phyloP scores from a whole-genome alignment of 2,797 vertebrate genomes.

The Sphenodon punctatus region DNA sequence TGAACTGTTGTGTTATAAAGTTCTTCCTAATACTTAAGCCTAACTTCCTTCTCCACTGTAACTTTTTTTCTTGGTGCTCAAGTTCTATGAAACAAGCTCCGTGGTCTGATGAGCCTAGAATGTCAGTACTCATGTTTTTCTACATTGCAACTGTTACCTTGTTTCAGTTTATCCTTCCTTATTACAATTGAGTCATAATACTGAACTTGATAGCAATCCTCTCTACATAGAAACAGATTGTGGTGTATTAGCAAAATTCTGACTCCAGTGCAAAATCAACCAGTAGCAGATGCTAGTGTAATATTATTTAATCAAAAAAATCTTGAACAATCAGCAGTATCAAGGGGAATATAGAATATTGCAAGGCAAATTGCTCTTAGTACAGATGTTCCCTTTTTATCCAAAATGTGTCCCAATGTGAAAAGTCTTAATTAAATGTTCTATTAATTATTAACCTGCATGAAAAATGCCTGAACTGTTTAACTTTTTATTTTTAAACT shows the following conservation, averaged over 20 bases:
- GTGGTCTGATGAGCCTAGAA: too few relatives aligned
- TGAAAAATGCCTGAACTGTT: neutral
- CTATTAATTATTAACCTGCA: neutral
- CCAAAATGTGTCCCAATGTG: neutral
- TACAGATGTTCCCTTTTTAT: constrained; percentile 1
- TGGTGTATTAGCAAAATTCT: neutral
- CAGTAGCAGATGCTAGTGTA: neutral
- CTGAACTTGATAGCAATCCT: neutral
- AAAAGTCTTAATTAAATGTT: neutral
- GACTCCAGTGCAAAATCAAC: neutral
- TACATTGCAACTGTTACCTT: neutral
- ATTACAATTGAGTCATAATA: neutral
- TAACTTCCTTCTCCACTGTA: too few relatives aligned
- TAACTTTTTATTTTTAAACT: constrained; percentile 32
- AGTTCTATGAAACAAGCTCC: too few relatives aligned
- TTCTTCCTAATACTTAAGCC: too few relatives aligned
- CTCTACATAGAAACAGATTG: neutral
- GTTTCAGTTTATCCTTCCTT: neutral
- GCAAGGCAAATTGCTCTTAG: neutral
- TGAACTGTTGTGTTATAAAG: too few relatives aligned
- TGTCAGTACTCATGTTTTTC: too few relatives aligned
- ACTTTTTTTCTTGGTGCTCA: too few relatives aligned
- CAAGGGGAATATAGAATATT: neutral
- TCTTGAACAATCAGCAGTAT: neutral
- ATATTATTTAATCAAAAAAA: neutral